Percentiles rank a stretch among this genome's conserved stretches.
These are phyloP conservation scores for Parauchenoglanis punctatus DNA, from an alignment of 2,797 vertebrate species.

Conservation along the genomic window DNA sequence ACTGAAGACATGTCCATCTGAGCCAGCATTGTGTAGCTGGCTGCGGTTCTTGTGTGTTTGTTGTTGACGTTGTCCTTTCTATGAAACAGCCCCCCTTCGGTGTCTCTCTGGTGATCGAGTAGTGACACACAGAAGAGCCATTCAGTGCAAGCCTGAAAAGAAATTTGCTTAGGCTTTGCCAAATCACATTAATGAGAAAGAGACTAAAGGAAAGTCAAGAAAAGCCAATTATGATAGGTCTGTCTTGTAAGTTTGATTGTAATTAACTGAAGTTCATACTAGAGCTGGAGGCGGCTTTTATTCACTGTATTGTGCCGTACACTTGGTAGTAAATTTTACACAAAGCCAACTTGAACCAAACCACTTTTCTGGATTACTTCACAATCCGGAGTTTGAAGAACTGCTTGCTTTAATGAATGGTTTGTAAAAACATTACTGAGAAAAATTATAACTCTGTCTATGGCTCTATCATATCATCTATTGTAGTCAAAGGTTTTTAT, in stretches of 20 bases:
- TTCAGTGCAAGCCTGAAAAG: slow-evolving; percentile 67
- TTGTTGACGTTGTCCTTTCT: slow-evolving; percentile 67
- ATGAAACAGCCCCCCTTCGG: slow-evolving; percentile 59
- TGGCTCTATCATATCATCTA: neutral
- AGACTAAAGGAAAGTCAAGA: slow-evolving; percentile 67
- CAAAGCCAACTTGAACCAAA: slow-evolving; percentile 43
- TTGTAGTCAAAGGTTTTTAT: neutral
- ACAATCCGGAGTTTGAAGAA: neutral
- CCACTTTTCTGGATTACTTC: slow-evolving; percentile 27
- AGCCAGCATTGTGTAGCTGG: slow-evolving; percentile 43
- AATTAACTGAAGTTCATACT: slow-evolving; percentile 65
- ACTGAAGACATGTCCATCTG: slow-evolving; percentile 47
- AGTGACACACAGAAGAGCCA: slow-evolving; percentile 70
- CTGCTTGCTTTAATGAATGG: neutral
- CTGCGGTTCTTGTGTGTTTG: slow-evolving; percentile 57
- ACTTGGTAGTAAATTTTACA: slow-evolving; percentile 57
- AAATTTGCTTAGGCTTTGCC: slow-evolving; percentile 60
- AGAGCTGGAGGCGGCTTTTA: slow-evolving; percentile 47
- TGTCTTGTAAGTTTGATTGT: slow-evolving; percentile 59
- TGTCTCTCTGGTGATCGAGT: slow-evolving; percentile 66
- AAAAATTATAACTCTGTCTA: neutral
- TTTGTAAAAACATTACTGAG: neutral
- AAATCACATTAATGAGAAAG: slow-evolving; percentile 49
- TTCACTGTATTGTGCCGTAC: slow-evolving; percentile 56
- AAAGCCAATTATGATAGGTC: slow-evolving; percentile 63